A percentile compares a stretch with the other conserved stretches of the same genome.
Evolutionary conservation across 2,113 vertebrate genomes (phyloP).

Genomic region (Eulemur rufifrons): DNA sequence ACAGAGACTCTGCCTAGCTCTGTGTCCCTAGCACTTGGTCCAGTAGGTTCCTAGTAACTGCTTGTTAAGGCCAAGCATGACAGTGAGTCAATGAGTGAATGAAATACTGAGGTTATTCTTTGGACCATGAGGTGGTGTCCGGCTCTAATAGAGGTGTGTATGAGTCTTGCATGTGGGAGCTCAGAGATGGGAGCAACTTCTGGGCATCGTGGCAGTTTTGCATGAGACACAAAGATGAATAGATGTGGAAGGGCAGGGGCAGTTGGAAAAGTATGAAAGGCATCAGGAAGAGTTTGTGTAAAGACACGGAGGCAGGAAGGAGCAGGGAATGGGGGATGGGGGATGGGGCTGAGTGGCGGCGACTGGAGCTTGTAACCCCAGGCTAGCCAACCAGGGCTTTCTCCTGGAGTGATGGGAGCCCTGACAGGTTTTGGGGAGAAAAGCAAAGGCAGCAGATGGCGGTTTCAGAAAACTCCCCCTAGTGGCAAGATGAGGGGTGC

Average conservation of each 20-base stretch:
- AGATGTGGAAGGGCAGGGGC: background rate
- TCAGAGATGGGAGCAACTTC: background rate
- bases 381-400: background rate
- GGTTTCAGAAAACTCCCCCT: constrained; percentile 21
- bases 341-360: too few species aligned
- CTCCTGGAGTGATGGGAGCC: background rate
- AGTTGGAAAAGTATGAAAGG: background rate
- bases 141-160: background rate
- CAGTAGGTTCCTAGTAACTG: background rate
- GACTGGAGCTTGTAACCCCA: background rate
- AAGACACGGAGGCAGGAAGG: background rate
- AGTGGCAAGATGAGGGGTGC: background rate
- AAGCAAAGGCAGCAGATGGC: background rate
- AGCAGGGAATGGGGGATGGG: background rate
- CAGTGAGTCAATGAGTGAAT: too few species aligned
- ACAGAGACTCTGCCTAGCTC: background rate
- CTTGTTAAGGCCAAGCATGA: too few species aligned
- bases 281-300: background rate
- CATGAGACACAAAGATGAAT: background rate
- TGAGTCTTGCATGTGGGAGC: background rate
- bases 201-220: background rate
- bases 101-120: background rate
- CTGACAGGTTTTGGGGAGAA: background rate
- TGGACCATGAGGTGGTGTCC: background rate
- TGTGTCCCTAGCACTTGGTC: background rate